Conservation (phyloP, 2,113 vertebrate species). For the Tympanuchus pallidicinctus region DNA sequence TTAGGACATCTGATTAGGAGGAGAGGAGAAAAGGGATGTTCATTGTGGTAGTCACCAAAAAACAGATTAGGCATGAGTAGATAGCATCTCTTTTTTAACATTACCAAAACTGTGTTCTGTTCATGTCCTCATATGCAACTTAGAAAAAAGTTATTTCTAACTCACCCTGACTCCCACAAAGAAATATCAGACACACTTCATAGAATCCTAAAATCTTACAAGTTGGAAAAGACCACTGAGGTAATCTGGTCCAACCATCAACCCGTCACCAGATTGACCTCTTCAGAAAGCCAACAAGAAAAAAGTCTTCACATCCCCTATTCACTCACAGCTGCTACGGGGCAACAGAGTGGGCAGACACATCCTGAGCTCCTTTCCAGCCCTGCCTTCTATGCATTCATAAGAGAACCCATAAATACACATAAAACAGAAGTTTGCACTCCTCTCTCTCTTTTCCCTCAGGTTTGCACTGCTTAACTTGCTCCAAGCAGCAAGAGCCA, state of each 20-base stretch:
- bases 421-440: neutral
- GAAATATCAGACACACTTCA: neutral
- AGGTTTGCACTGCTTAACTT: neutral
- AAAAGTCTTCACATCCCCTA: neutral
- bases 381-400: neutral
- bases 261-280: no score
- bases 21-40: neutral
- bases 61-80: neutral
- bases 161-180: neutral
- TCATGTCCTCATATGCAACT: neutral
- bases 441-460: neutral
- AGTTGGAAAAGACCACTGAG: no score
- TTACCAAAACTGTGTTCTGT: neutral
- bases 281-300: neutral
- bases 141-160: neutral
- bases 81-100: neutral
- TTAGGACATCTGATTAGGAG: neutral
- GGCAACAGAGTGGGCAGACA: rapidly evolving
- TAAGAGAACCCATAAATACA: neutral
- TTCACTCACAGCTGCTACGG: neutral
- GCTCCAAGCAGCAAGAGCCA: neutral
- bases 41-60: neutral
- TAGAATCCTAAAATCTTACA: no score
- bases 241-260: no score
- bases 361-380: neutral